Percentiles rank a stretch among this genome's conserved stretches.
Conservation (phyloP, 1,140 invertebrate genomes). For the Philaenus spumarius region DNA sequence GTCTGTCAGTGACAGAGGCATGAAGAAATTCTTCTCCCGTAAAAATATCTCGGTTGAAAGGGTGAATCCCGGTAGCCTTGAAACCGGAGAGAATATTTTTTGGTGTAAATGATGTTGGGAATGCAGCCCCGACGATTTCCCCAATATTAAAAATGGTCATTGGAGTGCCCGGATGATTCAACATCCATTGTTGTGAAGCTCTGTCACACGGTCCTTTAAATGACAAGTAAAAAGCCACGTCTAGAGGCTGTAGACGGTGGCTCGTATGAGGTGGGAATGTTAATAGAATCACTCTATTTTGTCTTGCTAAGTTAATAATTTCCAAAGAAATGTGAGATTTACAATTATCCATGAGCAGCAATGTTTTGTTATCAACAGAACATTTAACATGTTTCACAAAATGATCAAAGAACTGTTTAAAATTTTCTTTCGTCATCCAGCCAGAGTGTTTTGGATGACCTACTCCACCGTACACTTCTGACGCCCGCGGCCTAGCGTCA, state of each 20-base stretch:
- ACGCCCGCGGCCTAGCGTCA: too few relatives aligned
- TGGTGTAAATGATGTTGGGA: slow-evolving; percentile 6
- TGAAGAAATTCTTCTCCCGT: too few relatives aligned
- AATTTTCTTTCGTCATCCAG: not conserved
- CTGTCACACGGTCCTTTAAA: slow-evolving; percentile 26
- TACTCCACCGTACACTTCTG: too few relatives aligned
- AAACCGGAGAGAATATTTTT: slow-evolving; percentile 15
- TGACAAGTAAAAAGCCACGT: slow-evolving; percentile 27
- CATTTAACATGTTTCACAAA: not conserved
- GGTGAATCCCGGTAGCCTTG: too few relatives aligned
- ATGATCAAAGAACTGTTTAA: not conserved
- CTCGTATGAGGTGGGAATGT: slow-evolving; percentile 35
- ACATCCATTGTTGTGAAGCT: slow-evolving; percentile 17
- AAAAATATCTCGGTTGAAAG: too few relatives aligned
- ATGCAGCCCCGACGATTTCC: slow-evolving; percentile 22
- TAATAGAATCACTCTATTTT: slow-evolving; percentile 28
- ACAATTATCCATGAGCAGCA: not conserved
- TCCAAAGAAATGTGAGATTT: not conserved
- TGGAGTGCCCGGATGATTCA: slow-evolving; percentile 22
- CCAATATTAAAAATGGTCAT: slow-evolving; percentile 26
- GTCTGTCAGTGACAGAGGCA: too few relatives aligned
- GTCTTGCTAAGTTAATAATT: slow-evolving; percentile 17
- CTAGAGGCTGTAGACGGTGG: slow-evolving; percentile 34
- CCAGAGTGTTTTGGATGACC: not conserved
- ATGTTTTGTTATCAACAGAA: not conserved